Base-by-base conservation (phyloP, 2,888 invertebrate genomes). In the Ferdinandea cuprea region DNA sequence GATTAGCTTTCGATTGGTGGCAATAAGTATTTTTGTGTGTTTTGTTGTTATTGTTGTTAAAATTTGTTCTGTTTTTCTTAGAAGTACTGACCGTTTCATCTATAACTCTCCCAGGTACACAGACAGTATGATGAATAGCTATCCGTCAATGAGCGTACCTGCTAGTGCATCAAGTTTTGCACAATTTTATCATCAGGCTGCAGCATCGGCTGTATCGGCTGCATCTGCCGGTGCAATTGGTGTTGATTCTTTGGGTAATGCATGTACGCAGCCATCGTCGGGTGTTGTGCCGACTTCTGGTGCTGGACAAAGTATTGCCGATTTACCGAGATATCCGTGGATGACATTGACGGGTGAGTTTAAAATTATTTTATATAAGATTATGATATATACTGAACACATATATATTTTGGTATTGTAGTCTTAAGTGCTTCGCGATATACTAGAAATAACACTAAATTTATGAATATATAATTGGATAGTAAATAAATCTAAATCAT, bases 321-420 rank as follows among this genome's bases (percentile, higher is more conserved):
- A 97, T 92, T 95, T 97, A 90, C 97, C 97, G 71, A 94, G 97
- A 89, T 97, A 98, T 91, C 97, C 97, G 56, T 98, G 97, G 97
- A 97, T 98, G 97, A 96, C 97, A 89, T 96, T 97, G 92, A 97
- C 97, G 93, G 97, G 97, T 97, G 93, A 89, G 69, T 71, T 50
- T 7, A 46, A 59, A 54, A 21, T 37, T 32, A 6, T 50, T 15
- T 30, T 50, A 28, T 50, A n/a, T n/a, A n/a, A n/a, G n/a, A n/a
- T 9, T 9, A n/a, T 21, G 5, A 37, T 37, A 6, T 37, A 1
- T n/a, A n/a, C n/a, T n/a, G n/a, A n/a, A n/a, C 13, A 37, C 5
- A 13, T 0, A 13, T 5, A 7, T n/a, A 1, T 13, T 13, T n/a
- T 37, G n/a, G n/a, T n/a, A 2, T 25, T 25, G 25, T 5, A 25